Base-by-base conservation (phyloP, 2,888 invertebrate genomes). In the Danaus chrysippus region DNA sequence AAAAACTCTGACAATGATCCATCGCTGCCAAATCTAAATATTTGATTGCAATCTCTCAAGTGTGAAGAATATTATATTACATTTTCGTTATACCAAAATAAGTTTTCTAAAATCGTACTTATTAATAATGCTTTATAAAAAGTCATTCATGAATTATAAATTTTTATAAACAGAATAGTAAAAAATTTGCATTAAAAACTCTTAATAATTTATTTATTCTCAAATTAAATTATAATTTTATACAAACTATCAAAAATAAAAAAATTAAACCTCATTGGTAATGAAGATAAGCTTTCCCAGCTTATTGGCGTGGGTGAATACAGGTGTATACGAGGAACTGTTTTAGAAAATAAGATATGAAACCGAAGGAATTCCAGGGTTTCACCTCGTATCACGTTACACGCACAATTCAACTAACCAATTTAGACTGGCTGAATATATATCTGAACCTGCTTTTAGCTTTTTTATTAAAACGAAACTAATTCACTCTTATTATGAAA, bases 381-480 rank as follows among this genome's bases (percentile, higher is more conserved):
- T 76, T 78, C 78, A 74, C 70, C 71, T 72, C 75, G 85, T 79
- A 81, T 84, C 84, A 69, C 75, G 74, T 85, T 84, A 82, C 85
- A 81, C 64, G 65, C 42, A 64, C 56, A 57, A 54, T 61, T 56
- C 41, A 52, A 52, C n/a, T 42, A 46, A 44, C 44, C 8, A 43
- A 42, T 43, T 8, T 43, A 17, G 17, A n/a, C 15, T 41, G 34
- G 10, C 6, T n/a, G 23, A 13, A 41, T 41, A 43, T 43, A n/a
- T 43, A 5, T 43, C 43, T 34, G 23, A 34, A 34, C 23, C 6
- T 8, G 8, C 6, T 34, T 34, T 34, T 34, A 34, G 23, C 23
- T 34, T 34, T 34, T 6, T 34, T 34, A 34, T 34, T 34, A 34
- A 34, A 34, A 34, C 23, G 23, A 34, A 34, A 34, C 23, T 34